phyloP scores from a whole-genome alignment of 2,797 vertebrate species.

The Sebastes trivittatus region DNA sequence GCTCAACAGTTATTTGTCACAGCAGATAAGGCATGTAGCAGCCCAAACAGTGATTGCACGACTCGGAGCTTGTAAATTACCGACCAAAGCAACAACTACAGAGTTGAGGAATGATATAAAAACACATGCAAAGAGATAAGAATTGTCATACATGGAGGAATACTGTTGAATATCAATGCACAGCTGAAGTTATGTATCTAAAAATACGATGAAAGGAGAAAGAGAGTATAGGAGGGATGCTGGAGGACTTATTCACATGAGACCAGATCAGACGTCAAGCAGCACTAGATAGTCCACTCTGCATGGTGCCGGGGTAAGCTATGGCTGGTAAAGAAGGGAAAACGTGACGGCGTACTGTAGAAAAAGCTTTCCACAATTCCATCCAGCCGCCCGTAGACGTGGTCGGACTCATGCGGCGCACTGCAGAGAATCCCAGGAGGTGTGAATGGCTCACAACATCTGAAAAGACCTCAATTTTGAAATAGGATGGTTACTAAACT shows the following conservation, averaged over 20 bases:
- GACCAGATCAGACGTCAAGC: constrained; percentile 51
- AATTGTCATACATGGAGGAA: constrained; percentile 24
- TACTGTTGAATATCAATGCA: constrained; percentile 28
- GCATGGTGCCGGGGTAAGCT: constrained; percentile 46
- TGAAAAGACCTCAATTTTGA: constrained; percentile 76
- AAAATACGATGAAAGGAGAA: constrained; percentile 50
- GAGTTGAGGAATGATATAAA: constrained; percentile 18
- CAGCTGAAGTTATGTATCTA: constrained; percentile 31
- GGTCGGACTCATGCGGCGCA: constrained; percentile 31
- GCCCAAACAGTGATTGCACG: constrained; percentile 54
- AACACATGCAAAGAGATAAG: constrained; percentile 41
- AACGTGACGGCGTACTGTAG: constrained; percentile 39
- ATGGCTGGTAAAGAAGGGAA: constrained; percentile 48
- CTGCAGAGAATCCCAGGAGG: constrained; percentile 65
- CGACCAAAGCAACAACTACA: constrained; percentile 32
- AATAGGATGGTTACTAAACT: constrained; percentile 79
- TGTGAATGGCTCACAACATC: constrained; percentile 69
- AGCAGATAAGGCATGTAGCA: constrained; percentile 59
- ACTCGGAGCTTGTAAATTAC: constrained; percentile 61
- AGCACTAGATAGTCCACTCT: constrained; percentile 39
- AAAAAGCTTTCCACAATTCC: constrained; percentile 57
- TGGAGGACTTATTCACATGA: constrained; percentile 32
- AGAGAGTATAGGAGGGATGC: constrained; percentile 4
- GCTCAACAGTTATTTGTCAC: constrained; percentile 73
- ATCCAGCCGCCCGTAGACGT: constrained; percentile 21